Percentiles rank a stretch among this genome's conserved stretches.
Evolutionary conservation across 1,140 invertebrate species (phyloP).

Genomic region (Bombus haemorrhoidalis): DNA sequence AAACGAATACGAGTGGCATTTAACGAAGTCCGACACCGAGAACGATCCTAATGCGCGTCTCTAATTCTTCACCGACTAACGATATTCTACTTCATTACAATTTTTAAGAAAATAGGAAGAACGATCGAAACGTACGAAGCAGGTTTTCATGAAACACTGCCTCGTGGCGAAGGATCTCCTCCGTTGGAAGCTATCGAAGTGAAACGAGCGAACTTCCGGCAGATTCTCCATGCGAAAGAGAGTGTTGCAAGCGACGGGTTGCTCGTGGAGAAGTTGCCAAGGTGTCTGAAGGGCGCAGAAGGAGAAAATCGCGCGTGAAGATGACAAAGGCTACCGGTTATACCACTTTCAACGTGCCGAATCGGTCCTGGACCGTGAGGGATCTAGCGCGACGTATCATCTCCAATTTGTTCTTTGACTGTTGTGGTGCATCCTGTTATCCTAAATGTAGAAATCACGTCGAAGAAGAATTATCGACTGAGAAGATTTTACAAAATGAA

Average conservation of each 20-base stretch:
- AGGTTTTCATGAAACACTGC: not conserved
- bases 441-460: not conserved
- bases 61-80: not conserved
- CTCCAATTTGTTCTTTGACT: slow-evolving; percentile 57
- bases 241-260: not conserved
- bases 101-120: not conserved
- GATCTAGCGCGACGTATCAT: slow-evolving; percentile 53
- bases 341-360: slow-evolving; percentile 56
- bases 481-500: not conserved
- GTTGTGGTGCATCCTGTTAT: slow-evolving; percentile 58
- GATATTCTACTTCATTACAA: not conserved
- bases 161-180: not conserved
- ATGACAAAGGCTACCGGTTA: slow-evolving; percentile 58
- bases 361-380: slow-evolving; percentile 25
- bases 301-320: not conserved
- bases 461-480: not conserved
- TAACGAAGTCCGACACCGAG: too few relatives aligned
- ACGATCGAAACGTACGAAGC: too few relatives aligned
- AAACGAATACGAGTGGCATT: not conserved
- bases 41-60: not conserved
- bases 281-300: too few relatives aligned
- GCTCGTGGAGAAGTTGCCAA: not conserved
- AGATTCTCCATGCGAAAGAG: not conserved
- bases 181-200: not conserved
- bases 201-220: slow-evolving; percentile 20